phyloP scores from a whole-genome alignment of 2,113 vertebrate species.

The Sinocyclocheilus anophthalmus region DNA sequence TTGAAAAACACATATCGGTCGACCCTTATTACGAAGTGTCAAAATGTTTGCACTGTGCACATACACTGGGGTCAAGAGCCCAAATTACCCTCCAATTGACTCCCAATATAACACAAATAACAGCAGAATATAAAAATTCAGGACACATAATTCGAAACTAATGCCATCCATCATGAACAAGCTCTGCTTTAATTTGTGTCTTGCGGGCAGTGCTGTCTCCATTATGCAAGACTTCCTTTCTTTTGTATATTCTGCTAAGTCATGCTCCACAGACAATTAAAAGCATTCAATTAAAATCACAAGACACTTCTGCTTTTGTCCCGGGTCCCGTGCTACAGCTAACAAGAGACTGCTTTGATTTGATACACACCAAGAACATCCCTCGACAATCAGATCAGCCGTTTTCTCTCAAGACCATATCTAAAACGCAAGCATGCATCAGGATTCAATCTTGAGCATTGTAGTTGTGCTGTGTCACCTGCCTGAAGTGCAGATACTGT shows the following conservation, averaged over 20 bases:
- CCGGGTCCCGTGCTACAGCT: conserved; percentile 66
- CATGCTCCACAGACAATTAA: not conserved
- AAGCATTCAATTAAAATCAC: conserved; percentile 65
- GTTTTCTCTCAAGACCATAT: not conserved
- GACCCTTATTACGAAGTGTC: not conserved
- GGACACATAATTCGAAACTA: conserved; percentile 1
- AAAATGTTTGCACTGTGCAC: not conserved
- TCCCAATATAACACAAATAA: not conserved
- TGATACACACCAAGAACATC: conserved; percentile 67
- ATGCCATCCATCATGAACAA: conserved; percentile 3
- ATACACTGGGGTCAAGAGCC: not conserved
- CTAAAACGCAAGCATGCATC: not conserved
- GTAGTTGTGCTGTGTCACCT: not conserved
- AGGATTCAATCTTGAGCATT: too few species aligned
- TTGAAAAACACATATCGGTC: too few species aligned
- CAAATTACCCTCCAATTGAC: not conserved
- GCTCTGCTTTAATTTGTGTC: conserved; percentile 15
- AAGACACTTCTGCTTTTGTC: conserved; percentile 70
- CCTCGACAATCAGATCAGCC: not conserved
- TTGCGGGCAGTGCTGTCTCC: not conserved
- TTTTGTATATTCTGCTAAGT: not conserved
- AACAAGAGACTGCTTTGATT: conserved; percentile 71
- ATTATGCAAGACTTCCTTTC: not conserved
- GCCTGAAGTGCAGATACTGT: not conserved
- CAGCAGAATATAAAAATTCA: conserved; percentile 4